Conservation (phyloP, 2,797 vertebrate species). For the Cephalopachus bancanus region DNA sequence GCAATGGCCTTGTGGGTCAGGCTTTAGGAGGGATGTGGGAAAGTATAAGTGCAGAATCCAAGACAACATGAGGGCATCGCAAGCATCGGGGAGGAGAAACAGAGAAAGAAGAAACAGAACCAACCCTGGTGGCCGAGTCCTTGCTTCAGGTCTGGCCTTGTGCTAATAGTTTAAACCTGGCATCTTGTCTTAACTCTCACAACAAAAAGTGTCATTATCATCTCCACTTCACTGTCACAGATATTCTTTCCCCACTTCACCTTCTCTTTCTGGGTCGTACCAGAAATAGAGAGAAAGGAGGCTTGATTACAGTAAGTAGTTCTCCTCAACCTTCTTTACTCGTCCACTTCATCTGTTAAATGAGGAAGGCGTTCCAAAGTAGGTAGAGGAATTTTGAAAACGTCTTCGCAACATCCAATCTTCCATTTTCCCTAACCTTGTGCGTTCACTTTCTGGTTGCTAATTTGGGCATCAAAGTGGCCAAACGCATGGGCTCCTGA, state of each 20-base stretch:
- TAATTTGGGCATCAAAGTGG: not conserved
- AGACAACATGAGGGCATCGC: not conserved
- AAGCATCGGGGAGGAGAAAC: not conserved
- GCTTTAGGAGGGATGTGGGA: not conserved
- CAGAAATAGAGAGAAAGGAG: not conserved
- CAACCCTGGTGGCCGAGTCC: not conserved
- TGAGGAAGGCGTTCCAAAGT: not conserved
- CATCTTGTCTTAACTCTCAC: not conserved
- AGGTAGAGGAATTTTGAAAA: not conserved
- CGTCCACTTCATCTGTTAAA: not conserved
- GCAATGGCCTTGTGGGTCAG: not conserved
- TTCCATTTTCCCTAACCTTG: not conserved
- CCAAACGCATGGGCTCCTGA: not conserved
- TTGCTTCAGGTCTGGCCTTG: not conserved
- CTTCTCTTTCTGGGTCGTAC: not conserved
- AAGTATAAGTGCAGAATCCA: not conserved
- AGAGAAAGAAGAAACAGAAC: not conserved
- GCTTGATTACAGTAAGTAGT: not conserved
- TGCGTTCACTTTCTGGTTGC: not conserved
- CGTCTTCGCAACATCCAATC: not conserved
- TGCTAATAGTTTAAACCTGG: not conserved
- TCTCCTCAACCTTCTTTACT: not conserved
- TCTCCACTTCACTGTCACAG: not conserved
- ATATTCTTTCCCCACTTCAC: not conserved
- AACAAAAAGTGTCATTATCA: not conserved